These are phyloP conservation scores for Hippolais icterina DNA, from an alignment of 2,113 vertebrate species.

Conservation along the genomic window DNA sequence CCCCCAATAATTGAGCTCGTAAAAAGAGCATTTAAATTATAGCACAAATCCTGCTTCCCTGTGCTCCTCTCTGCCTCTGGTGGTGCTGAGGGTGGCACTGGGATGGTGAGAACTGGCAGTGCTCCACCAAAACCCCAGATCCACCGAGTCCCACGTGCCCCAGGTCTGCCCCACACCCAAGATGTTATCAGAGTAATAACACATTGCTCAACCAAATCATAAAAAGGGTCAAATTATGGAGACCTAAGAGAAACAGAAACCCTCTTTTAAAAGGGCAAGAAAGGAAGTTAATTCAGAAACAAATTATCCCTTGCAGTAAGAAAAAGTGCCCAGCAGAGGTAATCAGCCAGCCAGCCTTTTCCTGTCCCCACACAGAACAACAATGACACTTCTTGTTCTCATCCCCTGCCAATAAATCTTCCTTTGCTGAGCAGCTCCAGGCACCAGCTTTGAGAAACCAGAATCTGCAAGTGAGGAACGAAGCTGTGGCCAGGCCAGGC, in stretches of 20 bases:
- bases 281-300: constrained; percentile 48
- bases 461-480: background rate
- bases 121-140: background rate
- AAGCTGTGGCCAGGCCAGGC: background rate
- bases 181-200: constrained; percentile 36
- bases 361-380: constrained; percentile 18
- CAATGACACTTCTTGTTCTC: constrained; percentile 48
- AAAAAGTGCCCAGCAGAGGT: constrained; percentile 42
- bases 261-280: constrained; percentile 3
- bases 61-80: background rate
- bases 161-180: constrained; percentile 15
- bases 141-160: background rate
- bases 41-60: background rate
- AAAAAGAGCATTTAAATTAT: background rate
- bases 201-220: constrained; percentile 15
- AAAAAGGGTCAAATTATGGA: background rate
- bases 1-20: background rate
- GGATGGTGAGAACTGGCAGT: background rate
- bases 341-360: constrained; percentile 51
- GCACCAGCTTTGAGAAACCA: background rate
- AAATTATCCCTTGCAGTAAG: constrained; percentile 52
- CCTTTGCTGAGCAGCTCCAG: background rate
- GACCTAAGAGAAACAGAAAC: constrained; percentile 42
- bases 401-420: constrained; percentile 38
- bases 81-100: background rate